These are phyloP conservation scores for Arrhamphus sclerolepis DNA, from an alignment of 2,797 vertebrate genomes.

Conservation along the genomic window DNA sequence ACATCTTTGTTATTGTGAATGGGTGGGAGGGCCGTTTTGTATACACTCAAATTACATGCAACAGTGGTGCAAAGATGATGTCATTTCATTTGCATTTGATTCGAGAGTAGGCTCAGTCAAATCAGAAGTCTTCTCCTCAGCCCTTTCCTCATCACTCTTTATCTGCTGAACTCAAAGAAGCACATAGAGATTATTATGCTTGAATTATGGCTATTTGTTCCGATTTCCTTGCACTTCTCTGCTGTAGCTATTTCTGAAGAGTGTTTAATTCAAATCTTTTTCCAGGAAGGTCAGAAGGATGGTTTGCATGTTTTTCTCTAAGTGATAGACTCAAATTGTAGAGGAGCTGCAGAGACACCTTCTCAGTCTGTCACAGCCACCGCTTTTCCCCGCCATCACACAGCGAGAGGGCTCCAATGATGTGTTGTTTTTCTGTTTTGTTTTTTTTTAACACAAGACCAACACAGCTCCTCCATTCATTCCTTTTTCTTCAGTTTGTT, in stretches of 20 bases:
- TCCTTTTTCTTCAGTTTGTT: slow-evolving; percentile 38
- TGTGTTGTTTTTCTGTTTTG: too few relatives aligned
- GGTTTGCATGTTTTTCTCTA: slow-evolving; percentile 39
- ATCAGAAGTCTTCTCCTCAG: background rate
- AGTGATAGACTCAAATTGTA: slow-evolving; percentile 70
- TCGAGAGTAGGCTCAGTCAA: slow-evolving; percentile 7
- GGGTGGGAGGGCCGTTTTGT: slow-evolving; percentile 3
- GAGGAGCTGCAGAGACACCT: slow-evolving; percentile 68
- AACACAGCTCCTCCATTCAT: slow-evolving; percentile 46
- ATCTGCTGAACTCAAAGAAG: background rate
- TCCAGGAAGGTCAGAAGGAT: slow-evolving; percentile 57
- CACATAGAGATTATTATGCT: background rate
- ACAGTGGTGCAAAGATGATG: background rate
- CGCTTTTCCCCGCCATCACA: slow-evolving; percentile 49
- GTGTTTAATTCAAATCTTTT: slow-evolving; percentile 26
- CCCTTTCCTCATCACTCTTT: background rate
- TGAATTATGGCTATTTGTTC: background rate
- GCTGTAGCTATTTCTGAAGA: slow-evolving; percentile 16
- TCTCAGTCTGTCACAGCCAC: slow-evolving; percentile 63
- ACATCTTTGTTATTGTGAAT: slow-evolving; percentile 26
- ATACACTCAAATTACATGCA: slow-evolving; percentile 14
- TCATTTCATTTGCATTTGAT: slow-evolving; percentile 23
- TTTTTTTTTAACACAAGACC: slow-evolving; percentile 46
- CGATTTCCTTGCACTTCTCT: slow-evolving; percentile 1
- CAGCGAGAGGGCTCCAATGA: slow-evolving; percentile 46